Percentiles rank a stretch among this genome's conserved stretches.
Evolutionary conservation across 1,140 invertebrate species (phyloP).

Genomic region (Pristionchus pacificus): DNA sequence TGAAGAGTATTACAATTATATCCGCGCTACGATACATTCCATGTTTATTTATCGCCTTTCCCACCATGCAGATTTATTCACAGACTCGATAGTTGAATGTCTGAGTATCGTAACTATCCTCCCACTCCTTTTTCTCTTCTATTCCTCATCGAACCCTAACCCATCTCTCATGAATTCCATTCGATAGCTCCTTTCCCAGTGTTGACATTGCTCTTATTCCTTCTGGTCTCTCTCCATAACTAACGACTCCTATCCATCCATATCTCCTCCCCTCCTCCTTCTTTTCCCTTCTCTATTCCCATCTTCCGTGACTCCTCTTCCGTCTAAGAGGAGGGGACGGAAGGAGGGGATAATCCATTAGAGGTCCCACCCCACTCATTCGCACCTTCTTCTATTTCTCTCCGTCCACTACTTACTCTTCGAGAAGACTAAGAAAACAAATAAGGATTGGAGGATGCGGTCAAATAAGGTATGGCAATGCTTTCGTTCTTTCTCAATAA

Average conservation of each 20-base stretch:
- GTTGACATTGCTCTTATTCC: conserved; percentile 1
- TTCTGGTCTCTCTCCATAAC: not conserved
- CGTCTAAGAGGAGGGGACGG: too few relatives aligned
- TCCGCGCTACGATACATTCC: too few relatives aligned
- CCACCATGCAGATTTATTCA: too few relatives aligned
- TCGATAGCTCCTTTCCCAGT: conserved; percentile 5
- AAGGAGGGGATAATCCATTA: too few relatives aligned
- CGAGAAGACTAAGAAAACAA: too few relatives aligned
- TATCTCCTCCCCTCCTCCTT: not conserved
- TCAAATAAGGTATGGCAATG: not conserved
- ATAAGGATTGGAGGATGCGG: not conserved
- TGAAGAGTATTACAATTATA: too few relatives aligned
- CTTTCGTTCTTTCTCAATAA: not conserved
- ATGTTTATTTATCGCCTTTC: not conserved
- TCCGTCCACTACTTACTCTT: not conserved
- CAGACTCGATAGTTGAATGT: too few relatives aligned
- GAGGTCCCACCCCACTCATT: too few relatives aligned
- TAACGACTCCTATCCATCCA: not conserved
- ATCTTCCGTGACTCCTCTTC: too few relatives aligned
- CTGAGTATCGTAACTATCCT: too few relatives aligned
- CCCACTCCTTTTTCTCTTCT: too few relatives aligned
- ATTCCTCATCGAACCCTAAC: conserved; percentile 7
- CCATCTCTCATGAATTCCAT: not conserved
- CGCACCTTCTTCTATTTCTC: not conserved
- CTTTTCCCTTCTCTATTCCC: too few relatives aligned